Conservation (phyloP, 2,797 vertebrate species). For the Rhinatrema bivittatum region DNA sequence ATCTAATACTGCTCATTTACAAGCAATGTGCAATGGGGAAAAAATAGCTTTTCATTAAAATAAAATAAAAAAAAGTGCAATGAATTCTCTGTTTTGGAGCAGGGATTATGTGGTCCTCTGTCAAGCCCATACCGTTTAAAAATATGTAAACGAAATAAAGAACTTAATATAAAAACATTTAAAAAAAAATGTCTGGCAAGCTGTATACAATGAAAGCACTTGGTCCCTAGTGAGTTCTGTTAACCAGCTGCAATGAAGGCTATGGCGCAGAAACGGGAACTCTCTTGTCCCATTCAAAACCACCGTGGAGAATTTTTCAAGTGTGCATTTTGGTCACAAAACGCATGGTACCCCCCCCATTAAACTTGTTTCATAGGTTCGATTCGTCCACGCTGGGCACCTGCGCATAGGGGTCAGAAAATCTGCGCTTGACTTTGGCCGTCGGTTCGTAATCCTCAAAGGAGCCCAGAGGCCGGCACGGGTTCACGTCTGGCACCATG, state of each 20-base stretch:
- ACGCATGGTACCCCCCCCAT: no score
- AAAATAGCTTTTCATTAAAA: no score
- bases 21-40: no score
- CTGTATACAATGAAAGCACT: conserved; percentile 2
- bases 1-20: no score
- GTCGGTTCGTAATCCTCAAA: conserved; percentile 19
- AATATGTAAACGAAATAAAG: conserved; percentile 45
- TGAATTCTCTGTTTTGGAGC: no score
- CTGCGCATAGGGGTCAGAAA: conserved; percentile 74
- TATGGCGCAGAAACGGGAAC: neutral
- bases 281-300: conserved; percentile 5
- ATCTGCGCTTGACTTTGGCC: conserved; percentile 58
- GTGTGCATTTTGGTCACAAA: no score
- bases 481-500: conserved; percentile 46
- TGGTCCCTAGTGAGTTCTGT: conserved; percentile 18
- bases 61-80: no score
- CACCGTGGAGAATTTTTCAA: neutral
- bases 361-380: conserved; percentile 31
- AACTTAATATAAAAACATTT: conserved; percentile 25
- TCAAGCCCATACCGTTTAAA: conserved; percentile 39
- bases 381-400: conserved; percentile 54
- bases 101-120: conserved; percentile 42
- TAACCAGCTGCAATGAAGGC: conserved; percentile 21
- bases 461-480: conserved; percentile 42
- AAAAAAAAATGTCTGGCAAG: conserved; percentile 17